These are phyloP conservation scores for Ctena decussata DNA, from an alignment of 2,888 invertebrate species.

Conservation along the genomic window DNA sequence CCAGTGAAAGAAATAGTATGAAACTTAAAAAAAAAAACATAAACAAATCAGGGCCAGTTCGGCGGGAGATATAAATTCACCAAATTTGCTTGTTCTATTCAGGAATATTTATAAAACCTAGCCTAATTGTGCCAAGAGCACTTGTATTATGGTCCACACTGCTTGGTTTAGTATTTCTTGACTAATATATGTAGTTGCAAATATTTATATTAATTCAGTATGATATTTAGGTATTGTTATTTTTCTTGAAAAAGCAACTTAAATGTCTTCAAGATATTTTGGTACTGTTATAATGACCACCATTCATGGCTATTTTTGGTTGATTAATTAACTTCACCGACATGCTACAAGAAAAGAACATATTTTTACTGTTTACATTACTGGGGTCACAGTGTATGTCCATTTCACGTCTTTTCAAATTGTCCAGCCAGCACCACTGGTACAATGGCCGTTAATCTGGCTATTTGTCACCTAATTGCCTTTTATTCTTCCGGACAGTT, in stretches of 20 bases:
- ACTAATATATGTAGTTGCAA: too few species aligned
- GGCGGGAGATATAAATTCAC: too few species aligned
- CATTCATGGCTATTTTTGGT: neutral
- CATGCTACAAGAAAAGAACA: neutral
- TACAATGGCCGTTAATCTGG: neutral
- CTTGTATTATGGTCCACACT: too few species aligned
- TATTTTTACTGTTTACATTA: neutral
- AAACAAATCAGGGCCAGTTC: too few species aligned
- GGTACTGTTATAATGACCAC: neutral
- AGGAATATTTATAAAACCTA: too few species aligned
- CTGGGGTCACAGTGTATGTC: neutral
- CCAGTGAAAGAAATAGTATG: too few species aligned
- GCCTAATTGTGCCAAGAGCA: too few species aligned
- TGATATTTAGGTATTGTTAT: too few species aligned
- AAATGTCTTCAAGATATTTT: neutral
- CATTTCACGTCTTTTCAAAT: neutral
- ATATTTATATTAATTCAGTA: too few species aligned
- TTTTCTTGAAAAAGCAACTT: neutral
- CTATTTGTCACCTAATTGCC: conserved; percentile 3
- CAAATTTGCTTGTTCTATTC: too few species aligned
- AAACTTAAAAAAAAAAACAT: too few species aligned
- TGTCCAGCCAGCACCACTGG: neutral
- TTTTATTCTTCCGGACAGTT: conserved; percentile 4
- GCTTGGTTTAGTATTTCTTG: too few species aligned
- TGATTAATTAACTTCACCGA: neutral